Conservation (phyloP, 1,140 invertebrate genomes). For the Gonatopus flavifemur region DNA sequence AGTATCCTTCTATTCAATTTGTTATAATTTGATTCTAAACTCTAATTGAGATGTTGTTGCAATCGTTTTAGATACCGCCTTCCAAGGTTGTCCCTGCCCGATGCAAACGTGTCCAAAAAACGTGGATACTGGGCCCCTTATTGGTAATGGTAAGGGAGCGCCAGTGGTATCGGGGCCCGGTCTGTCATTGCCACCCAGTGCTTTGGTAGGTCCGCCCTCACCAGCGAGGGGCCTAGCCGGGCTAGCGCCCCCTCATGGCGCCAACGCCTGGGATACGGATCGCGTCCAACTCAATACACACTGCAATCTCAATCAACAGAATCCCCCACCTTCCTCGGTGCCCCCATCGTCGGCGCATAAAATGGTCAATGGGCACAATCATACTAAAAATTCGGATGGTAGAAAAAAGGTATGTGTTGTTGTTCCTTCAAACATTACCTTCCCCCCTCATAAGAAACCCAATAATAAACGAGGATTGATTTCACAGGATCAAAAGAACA, state of each 20-base stretch:
- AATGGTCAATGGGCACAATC: conserved; percentile 38
- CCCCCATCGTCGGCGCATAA: conserved; percentile 41
- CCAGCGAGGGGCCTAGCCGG: conserved; percentile 63
- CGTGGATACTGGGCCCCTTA: conserved; percentile 94
- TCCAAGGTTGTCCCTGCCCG: conserved; percentile 78
- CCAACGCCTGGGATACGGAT: conserved; percentile 63
- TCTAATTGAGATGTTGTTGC: too few relatives aligned
- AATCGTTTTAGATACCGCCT: conserved; percentile 60
- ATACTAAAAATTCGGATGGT: conserved; percentile 43
- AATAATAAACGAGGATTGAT: conserved; percentile 1
- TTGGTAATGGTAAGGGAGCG: conserved; percentile 75
- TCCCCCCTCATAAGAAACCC: not conserved
- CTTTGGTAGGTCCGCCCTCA: conserved; percentile 58
- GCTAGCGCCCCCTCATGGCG: conserved; percentile 65
- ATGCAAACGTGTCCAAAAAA: conserved; percentile 94
- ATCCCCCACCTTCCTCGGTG: conserved; percentile 34
- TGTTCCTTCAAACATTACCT: not conserved
- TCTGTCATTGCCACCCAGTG: conserved; percentile 64
- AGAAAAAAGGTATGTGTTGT: conserved; percentile 40
- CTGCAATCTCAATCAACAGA: conserved; percentile 57
- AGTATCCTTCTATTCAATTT: conserved; percentile 25
- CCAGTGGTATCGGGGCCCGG: conserved; percentile 68
- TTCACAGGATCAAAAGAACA: conserved; percentile 43
- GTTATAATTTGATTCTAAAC: too few relatives aligned
- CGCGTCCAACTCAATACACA: conserved; percentile 69